Evolutionary conservation across 2,888 invertebrate genomes (phyloP), one percentile per base, ranked within the genome.

Genomic region (Phlogophora meticulosa): DNA sequence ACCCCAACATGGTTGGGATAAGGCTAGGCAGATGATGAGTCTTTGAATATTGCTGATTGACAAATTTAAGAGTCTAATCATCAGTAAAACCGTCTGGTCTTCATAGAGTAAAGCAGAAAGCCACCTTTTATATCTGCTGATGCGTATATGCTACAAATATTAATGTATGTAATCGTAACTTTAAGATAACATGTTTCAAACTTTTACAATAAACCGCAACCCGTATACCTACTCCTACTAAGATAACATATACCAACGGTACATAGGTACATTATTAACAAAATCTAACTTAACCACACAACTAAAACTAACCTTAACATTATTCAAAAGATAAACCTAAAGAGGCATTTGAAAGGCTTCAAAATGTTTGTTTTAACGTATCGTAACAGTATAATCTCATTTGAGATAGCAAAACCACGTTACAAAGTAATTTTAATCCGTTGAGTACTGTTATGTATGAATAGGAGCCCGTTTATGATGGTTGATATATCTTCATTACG

Each of bases 351-450:
- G 58, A 62, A 66, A 69, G 58, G 77, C 46, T 62, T 67, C 42
- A 32, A 64, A 72, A 73, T 77, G 58, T 61, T 34, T 66, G 67
- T 73, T 77, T 55, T 55, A 69, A 53, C 43, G 45, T 72, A 58
- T 71, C 58, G 45, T 56, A 51, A 62, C 60, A 66, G 48, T 60
- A 32, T 79, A 55, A 76, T 76, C 52, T 65, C 49, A 70, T 66
- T 74, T 40, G 34, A 62, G 77, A 77, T 70, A 74, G 60, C 61
- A 59, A 42, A 73, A 49, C 56, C 51, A 65, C 56, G 40, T 70
- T 67, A 80, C 80, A 80, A 80, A 66, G 73, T 79, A 77, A 77
- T 80, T 77, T 77, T 79, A 74, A 80, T 79, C 67, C 52, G 45
- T 64, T 46, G 58, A 69, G 61, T 49, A 78, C 56, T 56, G 56